Base-by-base conservation (phyloP, 2,888 invertebrate species). In the Norana najaformis region DNA sequence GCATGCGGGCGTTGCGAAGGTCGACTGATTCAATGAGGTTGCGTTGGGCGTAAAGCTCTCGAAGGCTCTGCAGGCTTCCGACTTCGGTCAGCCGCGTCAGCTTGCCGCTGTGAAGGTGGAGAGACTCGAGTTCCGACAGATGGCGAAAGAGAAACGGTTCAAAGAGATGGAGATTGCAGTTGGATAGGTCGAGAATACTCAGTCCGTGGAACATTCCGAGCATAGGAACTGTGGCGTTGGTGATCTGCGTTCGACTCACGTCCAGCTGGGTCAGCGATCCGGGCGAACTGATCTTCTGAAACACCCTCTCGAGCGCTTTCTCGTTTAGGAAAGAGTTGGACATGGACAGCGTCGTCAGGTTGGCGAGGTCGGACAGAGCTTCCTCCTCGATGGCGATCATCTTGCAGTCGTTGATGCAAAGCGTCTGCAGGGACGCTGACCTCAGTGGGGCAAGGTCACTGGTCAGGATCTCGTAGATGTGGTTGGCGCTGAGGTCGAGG, bases 401-500 rank as follows among this genome's bases (percentile, higher is more conserved):
- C 34, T 89, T 89, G 90, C 91, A 91, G 89, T 91, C 90, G n/a
- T 91, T 89, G 69, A 92, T 88, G 82, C 90, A 90, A 37, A 92
- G 91, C 11, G 90, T 90, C 89, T 91, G 90, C 41, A 92, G 89
- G 8, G 91, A 85, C 23, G 38, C 69, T 14, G 35, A 69, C n/a
- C 90, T 69, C 83, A 92, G 89, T 5, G 91, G 83, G 8, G 83
- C 91, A n/a, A 92, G 89, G 90, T 91, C 91, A 16, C 41, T n/a
- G 16, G 69, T 39, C 20, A 41, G 83, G 13, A 92, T 90, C 20
- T 89, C 89, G 38, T 91, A 88, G 39, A 92, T 90, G 82, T 88
- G 90, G 89, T 92, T 92, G 34, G 91, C 82, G 85, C 90, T 90
- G 8, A 92, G 69, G 89, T 92, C 92, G 83, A 92, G 85, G 69